These are phyloP conservation scores for Colinus virginianus DNA, from an alignment of 2,113 vertebrate genomes.

Conservation along the genomic window DNA sequence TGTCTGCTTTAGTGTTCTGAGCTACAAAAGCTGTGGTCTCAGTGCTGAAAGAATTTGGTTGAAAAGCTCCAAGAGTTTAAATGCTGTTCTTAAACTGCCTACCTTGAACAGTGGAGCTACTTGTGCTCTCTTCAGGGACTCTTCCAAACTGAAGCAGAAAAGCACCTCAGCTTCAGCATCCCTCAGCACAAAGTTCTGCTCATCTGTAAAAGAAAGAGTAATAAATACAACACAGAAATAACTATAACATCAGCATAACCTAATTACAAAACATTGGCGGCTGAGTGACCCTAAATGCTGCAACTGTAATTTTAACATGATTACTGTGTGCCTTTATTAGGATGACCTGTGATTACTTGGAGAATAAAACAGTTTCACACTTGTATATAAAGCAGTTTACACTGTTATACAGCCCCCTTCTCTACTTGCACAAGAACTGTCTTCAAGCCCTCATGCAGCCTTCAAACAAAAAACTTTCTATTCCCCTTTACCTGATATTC, in stretches of 20 bases:
- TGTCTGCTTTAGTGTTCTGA: background rate
- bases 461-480: background rate
- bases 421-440: background rate
- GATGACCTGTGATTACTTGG: background rate
- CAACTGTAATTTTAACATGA: background rate
- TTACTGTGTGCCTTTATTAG: background rate
- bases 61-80: background rate
- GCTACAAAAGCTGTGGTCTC: background rate
- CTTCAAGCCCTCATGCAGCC: background rate
- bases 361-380: background rate
- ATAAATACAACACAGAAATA: background rate
- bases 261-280: background rate
- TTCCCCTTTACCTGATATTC: background rate
- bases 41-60: background rate
- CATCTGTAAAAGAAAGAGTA: constrained; percentile 81
- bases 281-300: background rate
- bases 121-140: constrained; percentile 91
- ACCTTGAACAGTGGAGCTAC: constrained; percentile 92
- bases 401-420: background rate
- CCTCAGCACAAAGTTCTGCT: constrained; percentile 88
- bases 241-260: background rate
- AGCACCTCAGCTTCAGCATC: constrained; percentile 96
- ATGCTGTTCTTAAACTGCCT: background rate
- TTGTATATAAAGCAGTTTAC: background rate
- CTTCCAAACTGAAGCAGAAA: constrained; percentile 94